Evolutionary conservation across 2,888 invertebrate genomes (phyloP), one percentile per base, ranked within the genome.

Genomic region (Diarsia dahlii): DNA sequence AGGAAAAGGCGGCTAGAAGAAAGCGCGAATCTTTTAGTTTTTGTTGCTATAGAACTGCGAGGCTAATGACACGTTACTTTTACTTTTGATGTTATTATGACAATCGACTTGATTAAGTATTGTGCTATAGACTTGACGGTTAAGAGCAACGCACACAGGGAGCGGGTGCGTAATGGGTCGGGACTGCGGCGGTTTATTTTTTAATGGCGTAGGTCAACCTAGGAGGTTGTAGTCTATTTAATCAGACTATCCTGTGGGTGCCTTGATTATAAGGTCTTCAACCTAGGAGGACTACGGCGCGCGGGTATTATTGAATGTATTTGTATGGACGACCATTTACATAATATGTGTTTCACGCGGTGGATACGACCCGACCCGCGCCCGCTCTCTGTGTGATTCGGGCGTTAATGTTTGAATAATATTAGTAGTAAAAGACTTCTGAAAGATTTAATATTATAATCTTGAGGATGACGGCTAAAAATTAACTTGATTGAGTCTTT

Each of bases 81-180:
- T 84, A 82, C 83, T 83, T 84, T 84, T 82, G 39, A n/a, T 63
- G 48, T 72, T 71, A 34, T 76, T 58, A 65, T 72, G 48, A 56
- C 52, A 60, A 67, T 70, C 20, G 13, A 58, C 13, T 67, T 81
- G 62, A 79, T 79, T 46, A 80, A 50, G 66, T 63, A 80, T 84
- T 81, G 68, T 62, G 45, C 1, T 39, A 9, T 13, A 20, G n/a
- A 69, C 64, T 65, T 82, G 15, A 60, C n/a, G 8, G 15, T 23
- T 23, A 28, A 56, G 56, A 5, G 56, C 13, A 56, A 56, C 8
- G 13, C 56, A n/a, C 12, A 23, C 56, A 13, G 13, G 6, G 54
- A 13, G 8, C 13, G 56, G 23, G 23, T 6, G 23, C 2, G 13
- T 6, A 23, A 23, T 20, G 23, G 56, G n/a, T 23, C 54, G n/a